Percentiles rank a stretch among this genome's conserved stretches.
Evolutionary conservation across 2,113 vertebrate genomes (phyloP).

Genomic region (Saguinus imperator): DNA sequence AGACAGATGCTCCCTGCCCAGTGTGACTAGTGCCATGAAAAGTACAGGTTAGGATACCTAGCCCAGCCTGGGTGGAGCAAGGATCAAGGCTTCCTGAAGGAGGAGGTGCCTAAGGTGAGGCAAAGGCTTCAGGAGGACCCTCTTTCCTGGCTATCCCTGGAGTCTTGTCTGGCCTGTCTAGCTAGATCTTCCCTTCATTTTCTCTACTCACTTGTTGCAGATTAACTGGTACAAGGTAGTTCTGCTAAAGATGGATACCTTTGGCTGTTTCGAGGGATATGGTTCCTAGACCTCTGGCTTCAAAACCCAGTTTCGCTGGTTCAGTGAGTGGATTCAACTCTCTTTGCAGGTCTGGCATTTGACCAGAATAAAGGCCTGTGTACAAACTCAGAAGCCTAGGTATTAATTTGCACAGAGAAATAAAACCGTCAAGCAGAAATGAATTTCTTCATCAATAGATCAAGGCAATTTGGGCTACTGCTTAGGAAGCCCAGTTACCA

Average conservation of each 20-base stretch:
- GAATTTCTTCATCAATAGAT: neutral
- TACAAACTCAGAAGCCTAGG: neutral
- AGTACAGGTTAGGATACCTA: neutral
- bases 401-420: neutral
- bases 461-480: neutral
- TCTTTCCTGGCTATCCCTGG: neutral
- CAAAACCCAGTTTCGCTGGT: neutral
- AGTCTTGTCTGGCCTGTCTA: neutral
- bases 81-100: neutral
- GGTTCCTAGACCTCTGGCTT: conserved; percentile 7
- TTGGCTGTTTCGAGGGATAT: neutral
- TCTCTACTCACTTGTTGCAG: neutral
- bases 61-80: neutral
- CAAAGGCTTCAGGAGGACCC: neutral
- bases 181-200: neutral
- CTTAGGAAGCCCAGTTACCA: neutral
- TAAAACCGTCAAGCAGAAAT: neutral
- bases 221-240: neutral
- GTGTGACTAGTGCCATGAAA: neutral
- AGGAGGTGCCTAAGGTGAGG: neutral
- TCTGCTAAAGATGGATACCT: neutral
- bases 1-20: neutral
- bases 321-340: neutral
- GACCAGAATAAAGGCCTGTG: neutral
- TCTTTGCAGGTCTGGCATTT: neutral